Percentiles rank a stretch among this genome's conserved stretches.
phyloP scores from a whole-genome alignment of 2,797 vertebrate species.

The Helicolenus hilgendorfi region DNA sequence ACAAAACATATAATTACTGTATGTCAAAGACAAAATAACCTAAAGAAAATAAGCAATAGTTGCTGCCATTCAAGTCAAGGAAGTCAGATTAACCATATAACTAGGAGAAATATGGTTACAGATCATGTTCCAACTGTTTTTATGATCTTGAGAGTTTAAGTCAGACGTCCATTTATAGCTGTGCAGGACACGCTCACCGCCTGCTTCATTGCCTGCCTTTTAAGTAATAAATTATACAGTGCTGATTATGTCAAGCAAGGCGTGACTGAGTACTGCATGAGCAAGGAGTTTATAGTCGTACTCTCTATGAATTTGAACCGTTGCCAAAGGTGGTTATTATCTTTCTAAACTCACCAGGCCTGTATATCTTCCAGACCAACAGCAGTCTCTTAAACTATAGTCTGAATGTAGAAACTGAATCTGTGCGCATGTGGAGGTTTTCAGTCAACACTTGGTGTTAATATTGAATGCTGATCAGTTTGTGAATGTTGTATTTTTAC shows the following conservation, averaged over 20 bases:
- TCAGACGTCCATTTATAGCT: background rate
- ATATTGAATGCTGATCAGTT: background rate
- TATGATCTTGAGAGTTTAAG: constrained; percentile 1
- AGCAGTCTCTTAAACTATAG: background rate
- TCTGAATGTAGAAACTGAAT: background rate
- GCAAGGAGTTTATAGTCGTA: background rate
- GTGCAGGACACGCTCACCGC: background rate
- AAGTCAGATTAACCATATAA: constrained; percentile 20
- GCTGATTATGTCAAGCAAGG: background rate
- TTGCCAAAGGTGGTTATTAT: constrained; percentile 22
- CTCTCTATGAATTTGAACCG: background rate
- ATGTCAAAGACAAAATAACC: background rate
- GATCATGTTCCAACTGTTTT: constrained; percentile 16
- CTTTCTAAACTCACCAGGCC: background rate
- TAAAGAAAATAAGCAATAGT: background rate
- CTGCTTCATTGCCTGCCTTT: background rate
- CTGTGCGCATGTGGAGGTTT: background rate
- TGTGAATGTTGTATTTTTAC: background rate
- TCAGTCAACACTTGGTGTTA: background rate
- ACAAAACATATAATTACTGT: background rate
- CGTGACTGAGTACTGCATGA: background rate
- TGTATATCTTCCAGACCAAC: background rate
- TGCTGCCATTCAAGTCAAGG: background rate
- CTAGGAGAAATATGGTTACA: constrained; percentile 21
- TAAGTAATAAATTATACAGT: background rate